phyloP scores from a whole-genome alignment of 1,140 invertebrate genomes.

The Hydropsyche tenuis region DNA sequence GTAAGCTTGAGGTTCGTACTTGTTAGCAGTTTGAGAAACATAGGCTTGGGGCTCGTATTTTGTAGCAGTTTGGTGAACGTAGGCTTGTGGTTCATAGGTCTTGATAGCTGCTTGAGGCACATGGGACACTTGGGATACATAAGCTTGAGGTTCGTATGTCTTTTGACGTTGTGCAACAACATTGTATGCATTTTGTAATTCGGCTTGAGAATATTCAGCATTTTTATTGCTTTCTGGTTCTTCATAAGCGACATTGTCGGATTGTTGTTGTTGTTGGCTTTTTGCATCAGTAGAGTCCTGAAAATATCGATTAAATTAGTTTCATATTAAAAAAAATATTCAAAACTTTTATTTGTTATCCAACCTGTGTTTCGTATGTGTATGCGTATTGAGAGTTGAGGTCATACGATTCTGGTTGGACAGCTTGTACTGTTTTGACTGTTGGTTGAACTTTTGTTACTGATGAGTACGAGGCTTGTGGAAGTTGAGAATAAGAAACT shows the following conservation, averaged over 20 bases:
- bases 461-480: constrained; percentile 7
- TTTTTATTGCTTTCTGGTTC: background rate
- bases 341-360: background rate
- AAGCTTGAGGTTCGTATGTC: background rate
- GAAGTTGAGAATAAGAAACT: constrained; percentile 21
- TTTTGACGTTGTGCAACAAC: background rate
- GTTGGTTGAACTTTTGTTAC: background rate
- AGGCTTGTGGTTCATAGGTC: background rate
- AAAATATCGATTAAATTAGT: background rate
- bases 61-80: background rate
- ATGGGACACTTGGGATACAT: background rate
- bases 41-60: background rate
- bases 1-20: background rate
- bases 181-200: constrained; percentile 1
- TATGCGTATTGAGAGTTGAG: constrained; percentile 31
- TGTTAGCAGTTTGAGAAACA: no score
- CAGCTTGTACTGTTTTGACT: constrained; percentile 17
- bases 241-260: background rate
- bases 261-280: background rate
- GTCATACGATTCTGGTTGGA: constrained; percentile 7
- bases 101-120: background rate
- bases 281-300: constrained; percentile 24
- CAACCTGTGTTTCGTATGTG: constrained; percentile 11
- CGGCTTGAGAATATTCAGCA: background rate
- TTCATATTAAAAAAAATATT: background rate